These are phyloP conservation scores for Leptobrachium leishanense DNA, from an alignment of 2,113 vertebrate genomes.

Conservation along the genomic window DNA sequence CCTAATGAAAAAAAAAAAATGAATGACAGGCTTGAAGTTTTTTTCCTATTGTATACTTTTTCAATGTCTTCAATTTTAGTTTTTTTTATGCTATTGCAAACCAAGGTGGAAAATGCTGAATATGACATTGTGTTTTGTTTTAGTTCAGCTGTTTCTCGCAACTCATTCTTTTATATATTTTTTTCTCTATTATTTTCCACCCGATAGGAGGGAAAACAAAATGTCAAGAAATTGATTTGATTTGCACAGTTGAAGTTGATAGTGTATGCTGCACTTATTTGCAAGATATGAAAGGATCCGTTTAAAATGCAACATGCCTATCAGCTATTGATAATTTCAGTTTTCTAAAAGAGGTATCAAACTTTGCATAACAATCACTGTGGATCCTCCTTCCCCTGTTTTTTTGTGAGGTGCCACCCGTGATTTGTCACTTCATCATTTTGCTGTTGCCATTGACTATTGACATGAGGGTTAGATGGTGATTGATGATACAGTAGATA, in stretches of 20 bases:
- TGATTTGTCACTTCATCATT: neutral
- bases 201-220: neutral
- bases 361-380: conserved; percentile 2
- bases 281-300: neutral
- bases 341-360: neutral
- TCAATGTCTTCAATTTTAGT: conserved; percentile 3
- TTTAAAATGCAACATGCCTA: conserved; percentile 16
- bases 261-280: neutral
- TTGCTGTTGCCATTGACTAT: neutral
- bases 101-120: conserved; percentile 12
- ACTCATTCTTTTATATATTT: conserved; percentile 15
- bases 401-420: neutral
- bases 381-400: neutral
- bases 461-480: too few species aligned
- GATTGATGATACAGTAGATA: too few species aligned
- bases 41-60: conserved; percentile 22
- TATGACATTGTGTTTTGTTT: neutral
- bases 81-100: neutral
- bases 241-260: conserved; percentile 19
- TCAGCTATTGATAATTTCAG: neutral
- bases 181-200: neutral
- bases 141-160: conserved; percentile 6
- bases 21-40: conserved; percentile 42
- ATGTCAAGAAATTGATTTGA: conserved; percentile 26
- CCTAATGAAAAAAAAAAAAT: conserved; percentile 26